Evolutionary conservation across 2,888 invertebrate species (phyloP), one percentile per base, ranked within the genome.

Genomic region (Tolmerus cingulatus): DNA sequence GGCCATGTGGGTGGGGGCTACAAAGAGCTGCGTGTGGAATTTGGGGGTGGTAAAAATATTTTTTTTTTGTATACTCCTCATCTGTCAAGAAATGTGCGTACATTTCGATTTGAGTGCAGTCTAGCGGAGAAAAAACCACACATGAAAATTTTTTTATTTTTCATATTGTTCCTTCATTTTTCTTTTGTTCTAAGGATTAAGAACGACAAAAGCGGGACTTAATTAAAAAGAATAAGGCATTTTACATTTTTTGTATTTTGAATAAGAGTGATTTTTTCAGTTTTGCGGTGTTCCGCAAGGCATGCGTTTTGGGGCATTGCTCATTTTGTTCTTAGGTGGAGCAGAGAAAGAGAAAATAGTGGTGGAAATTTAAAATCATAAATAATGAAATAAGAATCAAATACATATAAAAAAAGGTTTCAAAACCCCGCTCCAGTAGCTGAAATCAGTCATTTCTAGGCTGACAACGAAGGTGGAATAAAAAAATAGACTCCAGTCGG

Each of bases 361-460:
- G 0, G 0, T 12, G 40, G 2, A 9, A 40, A 12, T 40, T 12
- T 12, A 9, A 40, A 40, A 40, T 46, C 43, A 46, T 16, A 46
- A n/a, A n/a, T n/a, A n/a, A n/a, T n/a, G n/a, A n/a, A n/a, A n/a
- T n/a, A n/a, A n/a, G n/a, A n/a, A n/a, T n/a, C n/a, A n/a, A n/a
- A n/a, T n/a, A n/a, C n/a, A n/a, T n/a, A n/a, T n/a, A n/a, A 46
- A 46, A 46, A n/a, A 51, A n/a, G 46, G 16, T 19, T 40, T 12
- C 40, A 40, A 40, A 40, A 40, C 2, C 12, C 40, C 51, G 46
- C 66, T 43, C 84, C 84, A 9, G 84, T 84, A 84, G 84, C 84
- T 84, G 27, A 84, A 84, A 84, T 84, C 66, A 84, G 84, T 84
- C 84, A 84, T 66, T 34, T 46, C 43, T 46, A 46, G 43, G 14